These are phyloP conservation scores for Setipinna tenuifilis DNA, from an alignment of 2,797 vertebrate genomes.

Conservation along the genomic window DNA sequence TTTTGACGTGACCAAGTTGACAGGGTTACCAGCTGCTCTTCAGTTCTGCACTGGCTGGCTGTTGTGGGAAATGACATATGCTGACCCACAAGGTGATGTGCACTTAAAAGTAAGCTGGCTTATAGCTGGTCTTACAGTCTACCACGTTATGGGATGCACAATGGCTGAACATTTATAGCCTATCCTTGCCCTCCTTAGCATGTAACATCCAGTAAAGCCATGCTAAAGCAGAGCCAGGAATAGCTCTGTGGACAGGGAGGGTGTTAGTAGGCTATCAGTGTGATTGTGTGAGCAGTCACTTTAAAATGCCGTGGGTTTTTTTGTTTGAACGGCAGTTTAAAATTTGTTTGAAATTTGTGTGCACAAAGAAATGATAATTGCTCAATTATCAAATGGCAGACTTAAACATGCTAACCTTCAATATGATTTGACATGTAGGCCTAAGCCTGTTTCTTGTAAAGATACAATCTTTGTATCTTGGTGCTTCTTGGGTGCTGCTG, in stretches of 20 bases:
- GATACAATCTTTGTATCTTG: background rate
- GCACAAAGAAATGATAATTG: too few species aligned
- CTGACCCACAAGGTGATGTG: background rate
- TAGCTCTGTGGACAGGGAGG: background rate
- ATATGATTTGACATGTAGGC: background rate
- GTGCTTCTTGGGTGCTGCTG: background rate
- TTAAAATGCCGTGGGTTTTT: background rate
- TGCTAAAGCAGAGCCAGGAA: constrained; percentile 8
- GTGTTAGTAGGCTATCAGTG: background rate
- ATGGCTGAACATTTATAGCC: constrained; percentile 2
- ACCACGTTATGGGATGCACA: background rate
- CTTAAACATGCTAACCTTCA: background rate
- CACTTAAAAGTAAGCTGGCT: background rate
- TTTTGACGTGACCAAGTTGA: background rate
- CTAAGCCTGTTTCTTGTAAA: background rate
- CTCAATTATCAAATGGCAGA: too few species aligned
- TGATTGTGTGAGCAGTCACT: background rate
- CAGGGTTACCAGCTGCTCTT: background rate
- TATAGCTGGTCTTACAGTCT: background rate
- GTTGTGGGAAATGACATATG: background rate
- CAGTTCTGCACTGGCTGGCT: background rate
- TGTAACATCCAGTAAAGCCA: background rate
- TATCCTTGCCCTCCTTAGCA: background rate
- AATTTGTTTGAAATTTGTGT: too few species aligned
- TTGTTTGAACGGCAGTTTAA: too few species aligned